These are phyloP conservation scores for Eupsittula cactorum DNA, from an alignment of 2,113 vertebrate genomes.

Conservation along the genomic window DNA sequence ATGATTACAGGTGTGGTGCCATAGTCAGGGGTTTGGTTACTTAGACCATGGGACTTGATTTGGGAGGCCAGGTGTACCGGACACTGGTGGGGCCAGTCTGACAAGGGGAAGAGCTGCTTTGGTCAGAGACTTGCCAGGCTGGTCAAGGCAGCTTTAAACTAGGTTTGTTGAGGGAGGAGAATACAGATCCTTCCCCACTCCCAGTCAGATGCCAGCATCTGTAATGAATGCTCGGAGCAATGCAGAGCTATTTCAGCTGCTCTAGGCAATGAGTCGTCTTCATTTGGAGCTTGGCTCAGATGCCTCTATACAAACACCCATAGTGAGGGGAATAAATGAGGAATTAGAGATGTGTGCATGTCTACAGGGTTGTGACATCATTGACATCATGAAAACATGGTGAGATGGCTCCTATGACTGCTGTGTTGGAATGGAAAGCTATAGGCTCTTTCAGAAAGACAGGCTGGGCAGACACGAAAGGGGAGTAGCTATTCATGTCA, in stretches of 20 bases:
- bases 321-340: background rate
- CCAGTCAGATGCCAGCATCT: background rate
- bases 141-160: background rate
- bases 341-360: background rate
- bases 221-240: background rate
- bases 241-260: background rate
- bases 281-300: background rate
- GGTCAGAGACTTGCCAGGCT: background rate
- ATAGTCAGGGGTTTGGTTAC: background rate
- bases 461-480: background rate
- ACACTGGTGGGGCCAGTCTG: background rate
- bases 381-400: background rate
- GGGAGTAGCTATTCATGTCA: background rate
- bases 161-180: background rate
- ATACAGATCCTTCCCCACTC: background rate
- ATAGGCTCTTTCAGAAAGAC: background rate
- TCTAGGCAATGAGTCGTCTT: background rate
- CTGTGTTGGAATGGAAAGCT: background rate
- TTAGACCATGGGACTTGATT: background rate
- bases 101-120: background rate
- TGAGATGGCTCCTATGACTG: background rate
- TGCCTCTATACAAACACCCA: background rate
- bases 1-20: background rate
- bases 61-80: background rate
- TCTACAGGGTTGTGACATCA: background rate